Evolutionary conservation across 2,888 invertebrate species (phyloP).

Genomic region (Steinernema hermaphroditum): DNA sequence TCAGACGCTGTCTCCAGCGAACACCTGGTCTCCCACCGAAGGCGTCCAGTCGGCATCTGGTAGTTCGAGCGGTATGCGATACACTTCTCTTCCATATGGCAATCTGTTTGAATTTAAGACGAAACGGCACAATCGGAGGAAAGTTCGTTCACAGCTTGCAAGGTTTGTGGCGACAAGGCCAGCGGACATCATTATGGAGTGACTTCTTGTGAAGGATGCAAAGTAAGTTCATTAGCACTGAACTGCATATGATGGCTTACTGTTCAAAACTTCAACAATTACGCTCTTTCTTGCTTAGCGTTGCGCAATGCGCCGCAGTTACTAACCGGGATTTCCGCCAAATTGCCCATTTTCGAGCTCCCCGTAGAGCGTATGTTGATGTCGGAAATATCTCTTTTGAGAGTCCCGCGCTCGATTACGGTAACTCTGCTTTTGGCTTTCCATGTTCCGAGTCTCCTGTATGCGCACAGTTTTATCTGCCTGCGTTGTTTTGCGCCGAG

Average conservation of each 20-base stretch:
- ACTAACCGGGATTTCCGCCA: too few relatives aligned
- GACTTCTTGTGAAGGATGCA: slow-evolving; percentile 74
- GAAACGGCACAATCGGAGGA: slow-evolving; percentile 20
- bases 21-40: slow-evolving; percentile 24
- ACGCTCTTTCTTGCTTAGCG: too few relatives aligned
- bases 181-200: slow-evolving; percentile 63
- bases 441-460: slow-evolving; percentile 12
- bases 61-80: slow-evolving; percentile 18
- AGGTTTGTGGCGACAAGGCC: slow-evolving; percentile 60
- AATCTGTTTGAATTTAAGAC: neutral
- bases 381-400: too few relatives aligned
- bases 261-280: too few relatives aligned
- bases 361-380: too few relatives aligned
- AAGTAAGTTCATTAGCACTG: slow-evolving; percentile 68
- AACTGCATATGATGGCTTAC: too few relatives aligned
- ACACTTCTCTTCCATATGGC: neutral
- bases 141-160: slow-evolving; percentile 16
- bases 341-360: too few relatives aligned
- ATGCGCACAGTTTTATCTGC: slow-evolving; percentile 27
- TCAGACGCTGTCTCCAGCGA: slow-evolving; percentile 11
- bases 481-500: slow-evolving; percentile 16
- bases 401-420: neutral
- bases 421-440: slow-evolving; percentile 4
- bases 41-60: slow-evolving; percentile 11
- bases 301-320: too few relatives aligned